phyloP scores from a whole-genome alignment of 2,888 invertebrate species.

The Caenorhabditis sp. region DNA sequence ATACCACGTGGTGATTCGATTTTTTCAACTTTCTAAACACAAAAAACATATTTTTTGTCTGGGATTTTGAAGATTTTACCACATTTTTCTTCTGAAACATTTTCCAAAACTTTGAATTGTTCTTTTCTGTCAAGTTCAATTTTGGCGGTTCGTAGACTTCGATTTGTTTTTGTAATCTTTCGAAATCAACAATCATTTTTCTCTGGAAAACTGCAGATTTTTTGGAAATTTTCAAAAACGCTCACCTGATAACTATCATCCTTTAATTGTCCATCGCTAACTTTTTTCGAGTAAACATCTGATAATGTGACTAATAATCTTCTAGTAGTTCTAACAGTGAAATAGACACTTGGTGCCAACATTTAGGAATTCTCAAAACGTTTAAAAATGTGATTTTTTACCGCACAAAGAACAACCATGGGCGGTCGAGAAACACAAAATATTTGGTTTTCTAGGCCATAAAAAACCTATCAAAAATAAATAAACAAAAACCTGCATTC shows the following conservation, averaged over 20 bases:
- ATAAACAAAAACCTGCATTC: neutral
- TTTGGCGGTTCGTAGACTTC: constrained; percentile 37
- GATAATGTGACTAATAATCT: constrained; percentile 27
- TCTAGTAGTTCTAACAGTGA: constrained; percentile 8
- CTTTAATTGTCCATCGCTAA: constrained; percentile 32
- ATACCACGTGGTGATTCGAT: constrained; percentile 75
- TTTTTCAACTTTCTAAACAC: neutral
- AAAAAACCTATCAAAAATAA: neutral
- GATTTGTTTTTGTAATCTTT: constrained; percentile 41
- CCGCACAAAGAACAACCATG: too few species aligned
- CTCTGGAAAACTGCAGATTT: constrained; percentile 32
- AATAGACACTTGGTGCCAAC: neutral
- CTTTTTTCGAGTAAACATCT: constrained; percentile 41
- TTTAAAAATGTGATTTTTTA: too few species aligned
- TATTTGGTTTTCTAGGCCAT: constrained; percentile 8
- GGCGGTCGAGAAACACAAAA: neutral
- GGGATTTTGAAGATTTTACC: too few species aligned
- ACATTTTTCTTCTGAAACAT: constrained; percentile 17
- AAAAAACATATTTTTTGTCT: constrained; percentile 6
- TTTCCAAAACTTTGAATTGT: constrained; percentile 15
- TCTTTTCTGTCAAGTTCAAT: constrained; percentile 6
- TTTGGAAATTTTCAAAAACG: neutral
- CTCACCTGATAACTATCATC: constrained; percentile 37
- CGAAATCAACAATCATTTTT: constrained; percentile 51
- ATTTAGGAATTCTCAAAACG: neutral